Evolutionary conservation across 2,113 vertebrate species (phyloP).

Genomic region (Thunnus maccoyii): DNA sequence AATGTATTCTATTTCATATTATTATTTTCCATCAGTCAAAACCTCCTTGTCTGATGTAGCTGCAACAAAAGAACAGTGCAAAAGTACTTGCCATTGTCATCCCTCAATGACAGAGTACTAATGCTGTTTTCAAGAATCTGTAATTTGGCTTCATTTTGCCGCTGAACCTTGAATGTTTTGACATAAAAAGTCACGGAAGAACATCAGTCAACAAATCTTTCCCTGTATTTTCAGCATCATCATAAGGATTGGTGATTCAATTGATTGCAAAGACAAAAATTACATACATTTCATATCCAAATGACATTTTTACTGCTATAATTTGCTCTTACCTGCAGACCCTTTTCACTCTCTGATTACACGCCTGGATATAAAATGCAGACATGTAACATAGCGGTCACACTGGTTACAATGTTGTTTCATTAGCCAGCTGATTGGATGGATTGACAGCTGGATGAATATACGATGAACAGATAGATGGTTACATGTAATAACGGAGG

Average conservation of each 20-base stretch:
- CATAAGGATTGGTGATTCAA: too few species aligned
- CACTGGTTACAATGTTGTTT: not conserved
- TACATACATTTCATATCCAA: too few species aligned
- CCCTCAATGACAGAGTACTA: constrained; percentile 14
- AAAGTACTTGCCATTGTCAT: constrained; percentile 29
- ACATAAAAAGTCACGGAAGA: not conserved
- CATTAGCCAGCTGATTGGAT: not conserved
- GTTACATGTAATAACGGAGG: not conserved
- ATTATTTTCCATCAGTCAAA: constrained; percentile 54
- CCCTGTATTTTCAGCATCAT: too few species aligned
- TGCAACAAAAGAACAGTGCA: constrained; percentile 61
- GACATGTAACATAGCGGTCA: not conserved
- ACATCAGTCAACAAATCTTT: too few species aligned
- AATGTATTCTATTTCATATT: constrained; percentile 38
- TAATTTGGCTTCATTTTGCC: constrained; percentile 64
- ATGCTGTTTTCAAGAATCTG: constrained; percentile 46
- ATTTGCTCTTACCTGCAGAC: not conserved
- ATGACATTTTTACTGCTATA: too few species aligned
- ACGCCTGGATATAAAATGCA: too few species aligned
- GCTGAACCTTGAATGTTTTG: constrained; percentile 42
- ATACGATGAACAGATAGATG: not conserved
- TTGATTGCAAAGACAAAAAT: too few species aligned
- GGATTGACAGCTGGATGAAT: not conserved
- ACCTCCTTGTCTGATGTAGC: constrained; percentile 40
- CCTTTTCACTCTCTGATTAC: too few species aligned